Conservation (phyloP, 1,140 invertebrate species). For the Ganaspis sp. region DNA sequence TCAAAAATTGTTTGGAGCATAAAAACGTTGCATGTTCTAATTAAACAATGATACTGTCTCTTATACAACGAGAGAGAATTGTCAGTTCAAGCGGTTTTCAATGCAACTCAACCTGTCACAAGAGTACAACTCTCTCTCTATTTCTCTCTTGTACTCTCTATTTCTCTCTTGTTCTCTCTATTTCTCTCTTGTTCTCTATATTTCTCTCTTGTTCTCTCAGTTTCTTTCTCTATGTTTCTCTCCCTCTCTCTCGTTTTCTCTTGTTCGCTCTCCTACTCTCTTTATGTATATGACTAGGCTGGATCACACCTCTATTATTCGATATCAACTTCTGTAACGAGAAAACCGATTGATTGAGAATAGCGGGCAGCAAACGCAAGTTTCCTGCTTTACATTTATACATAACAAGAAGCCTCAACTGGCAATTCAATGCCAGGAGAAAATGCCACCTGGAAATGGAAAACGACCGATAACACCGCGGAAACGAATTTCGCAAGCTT, state of each 20-base stretch:
- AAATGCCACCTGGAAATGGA: slow-evolving; percentile 25
- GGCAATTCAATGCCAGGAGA: slow-evolving; percentile 26
- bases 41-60: slow-evolving; percentile 37
- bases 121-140: slow-evolving; percentile 24
- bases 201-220: background rate
- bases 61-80: slow-evolving; percentile 18
- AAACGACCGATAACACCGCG: slow-evolving; percentile 22
- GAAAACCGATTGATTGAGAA: slow-evolving; percentile 52
- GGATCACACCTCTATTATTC: slow-evolving; percentile 31
- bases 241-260: too few relatives aligned
- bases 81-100: slow-evolving; percentile 38
- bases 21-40: background rate
- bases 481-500: slow-evolving; percentile 24
- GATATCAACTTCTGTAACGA: slow-evolving; percentile 50
- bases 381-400: slow-evolving; percentile 19
- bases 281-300: background rate
- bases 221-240: background rate
- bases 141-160: background rate
- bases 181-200: too few relatives aligned
- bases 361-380: background rate
- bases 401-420: slow-evolving; percentile 19
- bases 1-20: background rate
- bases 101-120: slow-evolving; percentile 43
- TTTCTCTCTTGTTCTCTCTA: background rate
- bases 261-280: background rate